Evolutionary conservation across 2,888 invertebrate genomes (phyloP), one percentile per base, ranked within the genome.

Genomic region (Epiblema foenella): DNA sequence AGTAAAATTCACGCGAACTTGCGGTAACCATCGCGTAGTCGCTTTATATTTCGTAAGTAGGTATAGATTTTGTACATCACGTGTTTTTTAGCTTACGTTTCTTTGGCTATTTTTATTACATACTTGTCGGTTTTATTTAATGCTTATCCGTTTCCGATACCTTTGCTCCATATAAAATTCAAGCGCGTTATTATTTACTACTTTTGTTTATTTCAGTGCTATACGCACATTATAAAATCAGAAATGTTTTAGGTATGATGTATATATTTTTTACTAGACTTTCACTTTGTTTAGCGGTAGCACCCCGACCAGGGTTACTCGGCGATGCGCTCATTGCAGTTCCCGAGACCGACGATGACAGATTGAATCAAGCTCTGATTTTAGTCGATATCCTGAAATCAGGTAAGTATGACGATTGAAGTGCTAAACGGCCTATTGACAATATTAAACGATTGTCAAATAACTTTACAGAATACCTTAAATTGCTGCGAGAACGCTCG

Each of bases 351-450:
- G 84, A 84, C 15, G 85, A 84, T 9, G 76, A 75, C 15, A 77
- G 75, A 60, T 64, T 87, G 18, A 81, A 79, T 57, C 79, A 88
- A 75, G 88, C 88, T 8, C 71, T 88, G 42, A 67, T 83, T 54
- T 76, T 88, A 68, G 83, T 88, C 2, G 77, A 83, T 18, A 72
- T 87, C 33, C 78, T 88, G 3, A 87, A 82, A 80, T 76, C 82
- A 73, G 86, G 87, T 86, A 78, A 20, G 64, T 58, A 15, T 42
- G 12, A 20, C n/a, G n/a, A 2, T 46, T 46, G 7, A 46, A 46
- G 46, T 1, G n/a, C 46, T n/a, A n/a, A 46, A n/a, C 15, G 7
- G n/a, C n/a, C n/a, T 42, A 42, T 42, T 42, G 42, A 46, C n/a
- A n/a, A 12, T 2, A 42, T 46, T 46, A 12, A n/a, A 46, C 8